Conservation (phyloP, 2,888 invertebrate genomes). For the Watsonalla cultraria region DNA sequence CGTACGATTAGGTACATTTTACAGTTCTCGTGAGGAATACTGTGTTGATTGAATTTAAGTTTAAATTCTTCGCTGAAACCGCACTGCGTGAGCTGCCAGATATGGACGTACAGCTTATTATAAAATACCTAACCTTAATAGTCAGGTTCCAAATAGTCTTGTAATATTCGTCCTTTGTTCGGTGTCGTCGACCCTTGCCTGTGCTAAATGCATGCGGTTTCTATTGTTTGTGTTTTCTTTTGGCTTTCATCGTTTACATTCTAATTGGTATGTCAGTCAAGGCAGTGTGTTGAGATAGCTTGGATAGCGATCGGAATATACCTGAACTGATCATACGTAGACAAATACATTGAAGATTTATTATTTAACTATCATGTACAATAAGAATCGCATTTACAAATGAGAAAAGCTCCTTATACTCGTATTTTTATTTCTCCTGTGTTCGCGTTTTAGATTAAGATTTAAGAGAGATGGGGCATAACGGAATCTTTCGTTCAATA, state of each 20-base stretch:
- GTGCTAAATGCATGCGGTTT: slow-evolving; percentile 32
- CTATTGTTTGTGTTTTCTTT: slow-evolving; percentile 31
- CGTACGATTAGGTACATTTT: not conserved
- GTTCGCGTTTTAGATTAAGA: no score
- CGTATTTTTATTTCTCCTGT: no score
- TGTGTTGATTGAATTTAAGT: not conserved
- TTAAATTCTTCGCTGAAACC: not conserved
- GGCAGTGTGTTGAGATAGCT: slow-evolving; percentile 5
- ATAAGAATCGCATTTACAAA: no score
- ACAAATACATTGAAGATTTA: no score
- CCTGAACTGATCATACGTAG: no score
- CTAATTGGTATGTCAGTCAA: slow-evolving; percentile 10
- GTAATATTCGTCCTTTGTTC: slow-evolving; percentile 34
- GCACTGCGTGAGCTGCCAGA: not conserved
- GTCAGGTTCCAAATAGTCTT: not conserved
- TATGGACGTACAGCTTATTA: not conserved
- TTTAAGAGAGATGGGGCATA: no score
- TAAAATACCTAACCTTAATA: slow-evolving; percentile 1
- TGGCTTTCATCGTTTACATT: slow-evolving; percentile 19
- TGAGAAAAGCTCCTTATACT: no score
- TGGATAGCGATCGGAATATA: no score
- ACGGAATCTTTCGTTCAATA: no score
- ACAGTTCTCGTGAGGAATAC: not conserved
- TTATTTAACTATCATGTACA: no score
- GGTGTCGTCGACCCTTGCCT: slow-evolving; percentile 29